Percentiles rank a stretch among this genome's conserved stretches.
Evolutionary conservation across 2,113 vertebrate genomes (phyloP).

Genomic region (Vulpes lagopus): DNA sequence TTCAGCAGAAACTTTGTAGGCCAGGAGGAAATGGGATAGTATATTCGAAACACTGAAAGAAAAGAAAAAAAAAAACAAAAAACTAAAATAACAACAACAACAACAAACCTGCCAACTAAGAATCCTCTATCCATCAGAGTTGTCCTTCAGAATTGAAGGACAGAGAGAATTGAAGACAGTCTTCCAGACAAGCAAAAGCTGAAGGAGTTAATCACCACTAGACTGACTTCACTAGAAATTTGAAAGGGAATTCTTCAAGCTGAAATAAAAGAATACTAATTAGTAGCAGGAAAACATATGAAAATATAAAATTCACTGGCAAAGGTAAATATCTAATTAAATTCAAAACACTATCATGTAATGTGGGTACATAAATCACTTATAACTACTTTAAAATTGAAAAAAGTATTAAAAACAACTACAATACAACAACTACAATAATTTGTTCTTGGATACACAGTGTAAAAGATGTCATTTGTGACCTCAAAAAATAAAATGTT

Average conservation of each 20-base stretch:
- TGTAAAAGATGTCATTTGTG: background rate
- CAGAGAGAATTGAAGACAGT: background rate
- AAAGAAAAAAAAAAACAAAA: background rate
- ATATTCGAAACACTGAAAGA: background rate
- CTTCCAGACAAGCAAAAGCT: background rate
- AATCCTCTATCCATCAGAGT: background rate
- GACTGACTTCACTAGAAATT: background rate
- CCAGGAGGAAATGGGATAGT: background rate
- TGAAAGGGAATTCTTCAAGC: background rate
- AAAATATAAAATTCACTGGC: background rate
- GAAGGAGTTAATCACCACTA: background rate
- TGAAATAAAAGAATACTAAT: background rate
- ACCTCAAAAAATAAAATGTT: background rate
- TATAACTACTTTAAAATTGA: background rate
- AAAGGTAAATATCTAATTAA: background rate
- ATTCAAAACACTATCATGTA: background rate
- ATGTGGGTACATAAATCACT: background rate
- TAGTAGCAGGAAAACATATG: background rate
- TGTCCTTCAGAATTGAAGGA: background rate
- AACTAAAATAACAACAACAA: too few relatives aligned
- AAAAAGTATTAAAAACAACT: background rate
- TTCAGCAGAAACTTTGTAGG: background rate
- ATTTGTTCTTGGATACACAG: background rate
- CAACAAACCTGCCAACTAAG: background rate
- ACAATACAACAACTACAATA: background rate